Evolutionary conservation across 1,140 invertebrate species (phyloP).

Genomic region (Brachionus plicatilis): DNA sequence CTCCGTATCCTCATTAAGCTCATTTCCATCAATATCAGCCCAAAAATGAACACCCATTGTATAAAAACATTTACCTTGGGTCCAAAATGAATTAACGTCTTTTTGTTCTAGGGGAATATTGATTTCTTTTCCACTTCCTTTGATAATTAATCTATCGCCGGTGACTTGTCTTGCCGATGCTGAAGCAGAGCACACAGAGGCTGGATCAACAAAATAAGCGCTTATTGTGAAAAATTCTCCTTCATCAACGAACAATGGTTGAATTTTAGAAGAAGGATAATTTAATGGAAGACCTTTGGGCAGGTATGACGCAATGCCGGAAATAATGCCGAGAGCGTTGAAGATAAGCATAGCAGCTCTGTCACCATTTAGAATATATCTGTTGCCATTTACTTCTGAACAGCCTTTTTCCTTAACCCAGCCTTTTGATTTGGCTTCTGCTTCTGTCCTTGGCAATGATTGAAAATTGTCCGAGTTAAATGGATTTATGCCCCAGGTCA

Average conservation of each 20-base stretch:
- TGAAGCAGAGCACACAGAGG: neutral
- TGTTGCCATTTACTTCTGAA: constrained; percentile 44
- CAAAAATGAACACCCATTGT: constrained; percentile 51
- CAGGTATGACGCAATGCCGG: constrained; percentile 44
- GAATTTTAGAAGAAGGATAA: constrained; percentile 34
- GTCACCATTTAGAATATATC: constrained; percentile 49
- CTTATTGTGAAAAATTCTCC: constrained; percentile 31
- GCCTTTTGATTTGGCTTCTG: constrained; percentile 17
- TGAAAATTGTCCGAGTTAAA: constrained; percentile 3
- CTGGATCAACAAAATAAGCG: constrained; percentile 41
- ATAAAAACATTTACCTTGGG: constrained; percentile 48
- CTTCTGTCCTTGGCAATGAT: neutral
- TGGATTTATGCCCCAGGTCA: constrained; percentile 41
- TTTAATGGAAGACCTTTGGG: constrained; percentile 29
- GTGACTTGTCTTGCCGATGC: neutral
- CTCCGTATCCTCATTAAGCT: constrained; percentile 43
- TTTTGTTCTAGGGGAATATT: constrained; percentile 45
- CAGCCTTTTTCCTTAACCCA: constrained; percentile 11
- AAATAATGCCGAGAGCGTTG: constrained; percentile 50
- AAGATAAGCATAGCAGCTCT: constrained; percentile 47
- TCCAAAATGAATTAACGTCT: constrained; percentile 46
- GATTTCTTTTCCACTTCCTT: constrained; percentile 42
- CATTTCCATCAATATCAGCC: constrained; percentile 43
- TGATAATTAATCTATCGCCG: constrained; percentile 35
- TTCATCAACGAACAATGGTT: constrained; percentile 34